Conservation (phyloP, 2,797 vertebrate species). For the Propithecus perrieri region DNA sequence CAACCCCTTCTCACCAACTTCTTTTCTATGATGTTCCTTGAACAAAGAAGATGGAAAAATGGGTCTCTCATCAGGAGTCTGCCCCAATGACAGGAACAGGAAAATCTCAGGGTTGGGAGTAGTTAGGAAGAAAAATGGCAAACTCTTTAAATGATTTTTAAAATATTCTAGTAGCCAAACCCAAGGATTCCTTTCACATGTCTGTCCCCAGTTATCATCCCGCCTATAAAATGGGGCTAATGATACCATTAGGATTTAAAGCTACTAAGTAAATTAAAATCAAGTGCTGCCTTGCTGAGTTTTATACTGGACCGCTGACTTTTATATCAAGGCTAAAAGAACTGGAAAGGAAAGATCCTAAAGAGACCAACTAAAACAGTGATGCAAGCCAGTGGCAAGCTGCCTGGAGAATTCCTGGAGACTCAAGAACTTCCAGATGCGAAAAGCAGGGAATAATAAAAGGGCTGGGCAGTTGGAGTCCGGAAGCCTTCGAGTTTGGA, state of each 20-base stretch:
- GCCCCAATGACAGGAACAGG: background rate
- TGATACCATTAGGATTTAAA: background rate
- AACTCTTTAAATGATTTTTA: background rate
- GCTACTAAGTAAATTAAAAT: conserved; percentile 28
- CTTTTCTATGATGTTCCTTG: background rate
- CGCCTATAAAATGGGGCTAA: background rate
- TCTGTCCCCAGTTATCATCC: background rate
- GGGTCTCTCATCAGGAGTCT: background rate
- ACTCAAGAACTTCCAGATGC: background rate
- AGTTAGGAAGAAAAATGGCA: background rate
- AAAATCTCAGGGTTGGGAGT: background rate
- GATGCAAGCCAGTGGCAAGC: background rate
- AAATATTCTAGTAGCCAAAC: background rate
- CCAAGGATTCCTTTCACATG: background rate
- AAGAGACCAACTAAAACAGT: conserved; percentile 24
- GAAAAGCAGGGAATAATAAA: background rate
- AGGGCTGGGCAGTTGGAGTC: background rate
- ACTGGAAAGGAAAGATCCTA: background rate
- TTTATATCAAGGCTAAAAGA: background rate
- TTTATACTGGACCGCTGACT: background rate
- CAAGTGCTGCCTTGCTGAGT: background rate
- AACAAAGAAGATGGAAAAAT: conserved; percentile 11
- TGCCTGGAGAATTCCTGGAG: conserved; percentile 21
- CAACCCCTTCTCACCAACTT: background rate
- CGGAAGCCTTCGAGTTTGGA: background rate